These are phyloP conservation scores for Lichenostomus cassidix DNA, from an alignment of 2,113 vertebrate genomes.

Conservation along the genomic window DNA sequence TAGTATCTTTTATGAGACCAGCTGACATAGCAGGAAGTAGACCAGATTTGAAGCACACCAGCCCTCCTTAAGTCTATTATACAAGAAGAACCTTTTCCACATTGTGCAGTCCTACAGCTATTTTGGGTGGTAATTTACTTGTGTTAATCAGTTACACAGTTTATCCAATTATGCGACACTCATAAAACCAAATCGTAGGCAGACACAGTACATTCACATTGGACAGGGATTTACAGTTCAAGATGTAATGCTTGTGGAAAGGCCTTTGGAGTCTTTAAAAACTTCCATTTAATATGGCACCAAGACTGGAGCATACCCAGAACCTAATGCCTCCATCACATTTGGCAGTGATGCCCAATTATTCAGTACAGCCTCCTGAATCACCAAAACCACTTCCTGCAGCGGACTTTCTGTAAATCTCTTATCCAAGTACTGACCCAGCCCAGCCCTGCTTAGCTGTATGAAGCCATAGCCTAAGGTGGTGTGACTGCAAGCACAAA, in stretches of 20 bases:
- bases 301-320: background rate
- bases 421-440: slow-evolving; percentile 56
- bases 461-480: slow-evolving; percentile 55
- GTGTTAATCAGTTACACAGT: background rate
- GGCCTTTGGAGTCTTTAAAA: background rate
- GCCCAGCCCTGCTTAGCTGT: slow-evolving; percentile 36
- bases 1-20: background rate
- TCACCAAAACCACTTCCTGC: slow-evolving; percentile 68
- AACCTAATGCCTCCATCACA: background rate
- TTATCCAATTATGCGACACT: background rate
- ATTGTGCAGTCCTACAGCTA: background rate
- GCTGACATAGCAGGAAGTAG: background rate
- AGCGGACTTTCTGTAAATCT: background rate
- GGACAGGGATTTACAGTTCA: background rate
- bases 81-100: background rate
- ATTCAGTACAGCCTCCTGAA: slow-evolving; percentile 27
- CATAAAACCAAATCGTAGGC: background rate
- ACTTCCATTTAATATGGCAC: background rate
- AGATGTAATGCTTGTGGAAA: background rate
- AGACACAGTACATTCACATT: background rate
- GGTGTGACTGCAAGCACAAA: slow-evolving; percentile 46
- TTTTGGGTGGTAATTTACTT: background rate
- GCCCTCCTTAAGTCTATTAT: background rate
- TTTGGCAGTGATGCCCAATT: background rate
- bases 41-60: background rate